phyloP scores from a whole-genome alignment of 2,888 invertebrate genomes.

The Caenorhabditis angaria region DNA sequence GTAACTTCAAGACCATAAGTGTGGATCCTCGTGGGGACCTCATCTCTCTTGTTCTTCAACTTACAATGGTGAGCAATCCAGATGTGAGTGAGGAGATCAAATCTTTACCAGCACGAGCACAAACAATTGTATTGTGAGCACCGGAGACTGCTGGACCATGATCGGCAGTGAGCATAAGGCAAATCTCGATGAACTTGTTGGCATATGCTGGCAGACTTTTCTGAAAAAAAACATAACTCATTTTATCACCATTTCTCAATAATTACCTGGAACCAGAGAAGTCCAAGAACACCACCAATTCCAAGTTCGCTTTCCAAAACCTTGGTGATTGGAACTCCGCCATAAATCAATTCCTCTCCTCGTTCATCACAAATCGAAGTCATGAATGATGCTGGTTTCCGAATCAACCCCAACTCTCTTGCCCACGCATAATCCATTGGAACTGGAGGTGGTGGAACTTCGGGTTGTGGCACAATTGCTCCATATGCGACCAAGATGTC shows the following conservation, averaged over 20 bases:
- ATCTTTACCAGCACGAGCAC: conserved; percentile 95
- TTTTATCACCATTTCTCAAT: conserved; percentile 17
- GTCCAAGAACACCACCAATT: conserved; percentile 93
- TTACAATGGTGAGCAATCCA: conserved; percentile 87
- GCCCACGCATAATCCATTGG: conserved; percentile 99
- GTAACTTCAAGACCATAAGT: no score
- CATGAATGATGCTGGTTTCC: conserved; percentile 99
- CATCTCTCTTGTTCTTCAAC: neutral
- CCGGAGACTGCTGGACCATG: conserved; percentile 99
- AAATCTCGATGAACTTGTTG: conserved; percentile 97
- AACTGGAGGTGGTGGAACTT: conserved; percentile 97
- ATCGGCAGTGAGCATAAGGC: conserved; percentile 96
- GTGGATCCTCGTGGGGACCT: no score
- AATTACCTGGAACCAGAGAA: conserved; percentile 95
- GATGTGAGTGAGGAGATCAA: conserved; percentile 93
- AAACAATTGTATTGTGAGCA: conserved; percentile 79
- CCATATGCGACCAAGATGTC: conserved; percentile 82
- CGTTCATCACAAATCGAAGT: conserved; percentile 98
- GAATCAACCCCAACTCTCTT: conserved; percentile 92
- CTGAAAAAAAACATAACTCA: conserved; percentile 34
- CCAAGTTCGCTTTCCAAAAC: conserved; percentile 93
- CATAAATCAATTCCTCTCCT: conserved; percentile 82
- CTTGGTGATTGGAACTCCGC: conserved; percentile 84
- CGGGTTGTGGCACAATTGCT: conserved; percentile 85
- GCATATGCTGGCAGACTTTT: conserved; percentile 84